Conservation (phyloP, 2,113 vertebrate genomes). For the Pollachius pollachius region DNA sequence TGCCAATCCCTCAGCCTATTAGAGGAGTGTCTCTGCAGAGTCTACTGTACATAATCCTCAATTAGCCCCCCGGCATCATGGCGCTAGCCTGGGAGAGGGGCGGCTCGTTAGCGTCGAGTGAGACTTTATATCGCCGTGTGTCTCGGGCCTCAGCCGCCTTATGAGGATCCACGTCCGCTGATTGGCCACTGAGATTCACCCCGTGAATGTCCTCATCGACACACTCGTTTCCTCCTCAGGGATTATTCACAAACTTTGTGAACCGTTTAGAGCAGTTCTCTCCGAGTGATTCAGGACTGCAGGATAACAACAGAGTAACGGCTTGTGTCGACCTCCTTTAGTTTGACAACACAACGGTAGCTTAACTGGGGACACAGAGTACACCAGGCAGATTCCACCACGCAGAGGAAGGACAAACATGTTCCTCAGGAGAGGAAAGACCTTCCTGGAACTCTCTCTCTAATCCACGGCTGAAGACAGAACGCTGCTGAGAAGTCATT, state of each 20-base stretch:
- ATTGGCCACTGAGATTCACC: neutral
- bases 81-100: slow-evolving; percentile 58
- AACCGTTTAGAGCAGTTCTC: too few species aligned
- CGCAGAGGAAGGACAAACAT: slow-evolving; percentile 15
- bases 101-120: slow-evolving; percentile 53
- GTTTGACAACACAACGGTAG: too few species aligned
- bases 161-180: slow-evolving; percentile 34
- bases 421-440: slow-evolving; percentile 21
- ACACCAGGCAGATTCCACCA: too few species aligned
- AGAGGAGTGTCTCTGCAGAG: slow-evolving; percentile 68
- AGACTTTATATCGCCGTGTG: slow-evolving; percentile 54
- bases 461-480: slow-evolving; percentile 30
- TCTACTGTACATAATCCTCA: slow-evolving; percentile 72
- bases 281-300: too few species aligned
- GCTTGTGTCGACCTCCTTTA: too few species aligned
- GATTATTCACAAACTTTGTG: too few species aligned
- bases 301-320: too few species aligned
- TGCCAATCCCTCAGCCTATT: slow-evolving; percentile 76
- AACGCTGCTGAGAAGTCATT: slow-evolving; percentile 37
- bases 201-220: too few species aligned
- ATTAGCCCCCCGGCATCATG: slow-evolving; percentile 65
- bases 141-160: slow-evolving; percentile 37
- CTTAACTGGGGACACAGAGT: too few species aligned
- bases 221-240: too few species aligned
- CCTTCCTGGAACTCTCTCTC: slow-evolving; percentile 31